phyloP scores from a whole-genome alignment of 2,797 vertebrate genomes.

The Sardinella longiceps region DNA sequence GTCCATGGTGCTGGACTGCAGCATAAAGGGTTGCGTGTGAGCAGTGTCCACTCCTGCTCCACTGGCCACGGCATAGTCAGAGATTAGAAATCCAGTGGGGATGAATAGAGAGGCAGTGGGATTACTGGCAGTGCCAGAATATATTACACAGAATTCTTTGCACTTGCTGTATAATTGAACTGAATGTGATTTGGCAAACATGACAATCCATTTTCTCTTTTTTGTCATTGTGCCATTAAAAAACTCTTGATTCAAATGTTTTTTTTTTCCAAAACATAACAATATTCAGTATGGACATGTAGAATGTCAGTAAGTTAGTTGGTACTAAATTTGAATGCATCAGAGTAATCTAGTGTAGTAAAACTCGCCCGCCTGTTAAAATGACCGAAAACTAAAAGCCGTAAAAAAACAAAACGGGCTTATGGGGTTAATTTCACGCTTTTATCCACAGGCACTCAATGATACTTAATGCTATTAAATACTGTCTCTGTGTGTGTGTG shows the following conservation, averaged over 20 bases:
- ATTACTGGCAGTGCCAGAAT: no score
- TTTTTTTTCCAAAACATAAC: no score
- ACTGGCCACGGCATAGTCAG: no score
- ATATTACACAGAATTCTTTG: no score
- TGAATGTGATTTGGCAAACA: neutral
- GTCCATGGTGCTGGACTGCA: no score
- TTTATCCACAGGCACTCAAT: neutral
- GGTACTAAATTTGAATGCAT: neutral
- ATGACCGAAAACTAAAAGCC: neutral
- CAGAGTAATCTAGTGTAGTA: neutral
- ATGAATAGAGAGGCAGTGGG: no score
- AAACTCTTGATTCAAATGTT: no score
- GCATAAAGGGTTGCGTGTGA: no score
- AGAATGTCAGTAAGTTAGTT: neutral
- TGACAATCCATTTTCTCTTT: neutral
- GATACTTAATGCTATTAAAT: neutral
- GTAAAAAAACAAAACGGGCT: neutral
- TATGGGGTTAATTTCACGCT: slow-evolving; percentile 2
- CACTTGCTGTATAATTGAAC: neutral
- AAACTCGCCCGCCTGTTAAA: neutral
- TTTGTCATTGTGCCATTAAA: neutral
- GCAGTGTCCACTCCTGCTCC: no score
- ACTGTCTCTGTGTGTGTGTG: neutral
- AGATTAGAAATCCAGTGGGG: no score
- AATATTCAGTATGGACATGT: no score